Evolutionary conservation across 2,113 vertebrate species (phyloP), one percentile per base, ranked within the genome.

Genomic region (Excalfactoria chinensis): DNA sequence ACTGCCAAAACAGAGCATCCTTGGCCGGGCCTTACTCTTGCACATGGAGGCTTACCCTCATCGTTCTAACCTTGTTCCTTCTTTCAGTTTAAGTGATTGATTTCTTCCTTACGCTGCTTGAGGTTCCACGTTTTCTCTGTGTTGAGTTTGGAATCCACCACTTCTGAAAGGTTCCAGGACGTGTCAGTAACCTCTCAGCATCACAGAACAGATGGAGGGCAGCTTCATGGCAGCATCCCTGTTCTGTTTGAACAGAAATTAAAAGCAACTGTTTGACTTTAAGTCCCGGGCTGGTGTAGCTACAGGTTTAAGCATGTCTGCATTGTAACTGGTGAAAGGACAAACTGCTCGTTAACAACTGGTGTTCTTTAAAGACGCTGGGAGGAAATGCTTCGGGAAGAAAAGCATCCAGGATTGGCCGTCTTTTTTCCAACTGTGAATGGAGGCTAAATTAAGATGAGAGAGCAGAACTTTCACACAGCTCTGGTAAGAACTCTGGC

Each of bases 341-440:
- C 86, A 60, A 79, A 86, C 91, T 91, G 95, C 93, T 96, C 86
- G 1, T 93, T 95, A 90, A 66, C 89, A 73, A 82, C 34, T 43
- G 78, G 41, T 3, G 4, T 35, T 82, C 90, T 78, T 72, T 66
- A 66, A 93, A 75, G 89, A 37, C 40, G 48, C 93, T 55, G 49
- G 13, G 66, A 90, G 81, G 89, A 96, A 94, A 92, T 82, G 68
- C 87, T 71, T 88, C 0, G 11, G 74, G 17, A 89, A 91, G 64
- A 92, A 83, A 51, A 75, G 58, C 71, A 67, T 69, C 87, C 53
- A 7, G 71, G 75, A 44, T 40, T 14, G 49, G 35, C 20, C 7
- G 11, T 41, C 89, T 73, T 90, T 92, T 91, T 89, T 87, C 90
- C 40, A 13, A 37, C n/a, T 2, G 56, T 79, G 89, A 93, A 69